Evolutionary conservation across 2,888 invertebrate genomes (phyloP), one percentile per base, ranked within the genome.

Genomic region (Hirtodrosophila confusa): DNA sequence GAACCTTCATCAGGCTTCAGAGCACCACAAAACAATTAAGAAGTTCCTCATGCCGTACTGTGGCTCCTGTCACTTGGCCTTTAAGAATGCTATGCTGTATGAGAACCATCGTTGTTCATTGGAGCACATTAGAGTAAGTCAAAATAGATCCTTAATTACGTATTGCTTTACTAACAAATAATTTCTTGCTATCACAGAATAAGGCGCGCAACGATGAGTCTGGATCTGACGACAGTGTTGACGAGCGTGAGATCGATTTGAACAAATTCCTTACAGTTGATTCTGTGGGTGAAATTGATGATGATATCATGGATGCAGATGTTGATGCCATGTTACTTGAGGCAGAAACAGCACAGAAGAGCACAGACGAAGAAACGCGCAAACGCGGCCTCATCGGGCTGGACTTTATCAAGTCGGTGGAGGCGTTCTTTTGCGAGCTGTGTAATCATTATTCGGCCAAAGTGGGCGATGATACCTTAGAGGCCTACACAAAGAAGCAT

Each of bases 261-360:
- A 96, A 96, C 75, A 96, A 96, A 89, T 97, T 96, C 89, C 95
- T 96, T 93, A 96, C 97, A 0, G 93, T 97, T n/a, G 97, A 97
- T 91, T 96, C 97, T 3, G 96, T 97, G 31, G 97, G 97, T 6
- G 96, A 96, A 91, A 95, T 95, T 24, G 96, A 96, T 91, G 88
- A 89, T 51, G 92, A 92, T 90, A 86, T 78, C 29, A 69, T 87
- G 67, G 86, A 90, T 66, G 93, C 93, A 84, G 93, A 93, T 56
- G 93, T 93, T 89, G 92, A 92, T 62, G 92, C 92, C 39, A 72
- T 90, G 56, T 44, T 90, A 36, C 86, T 89, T 63, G 93, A 93
- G 88, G 93, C 93, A n/a, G 93, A 93, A 90, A 92, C 91, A 33
- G 92, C 92, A 44, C 78, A 78, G 8, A 94, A 94, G 79, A 93